phyloP scores from a whole-genome alignment of 2,113 vertebrate species.

The Atherinomorus stipes region DNA sequence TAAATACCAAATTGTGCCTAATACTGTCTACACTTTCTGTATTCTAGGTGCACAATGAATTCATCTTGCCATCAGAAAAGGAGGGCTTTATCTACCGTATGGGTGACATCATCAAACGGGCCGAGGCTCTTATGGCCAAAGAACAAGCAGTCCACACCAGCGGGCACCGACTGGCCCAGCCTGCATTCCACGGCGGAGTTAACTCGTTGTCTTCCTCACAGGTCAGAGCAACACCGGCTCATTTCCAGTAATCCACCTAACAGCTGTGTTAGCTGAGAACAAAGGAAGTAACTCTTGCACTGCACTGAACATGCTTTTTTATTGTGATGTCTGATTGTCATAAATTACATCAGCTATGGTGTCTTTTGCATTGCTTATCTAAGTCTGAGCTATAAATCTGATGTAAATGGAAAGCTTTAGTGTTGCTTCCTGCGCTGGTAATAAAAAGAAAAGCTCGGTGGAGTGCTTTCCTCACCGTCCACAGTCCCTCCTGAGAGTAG shows the following conservation, averaged over 20 bases:
- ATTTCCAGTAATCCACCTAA: not conserved
- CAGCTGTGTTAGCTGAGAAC: constrained; percentile 3
- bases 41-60: constrained; percentile 92
- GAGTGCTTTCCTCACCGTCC: constrained; percentile 12
- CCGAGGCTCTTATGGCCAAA: constrained; percentile 90
- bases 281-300: constrained; percentile 21
- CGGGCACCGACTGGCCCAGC: constrained; percentile 52
- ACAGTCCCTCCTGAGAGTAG: constrained; percentile 1
- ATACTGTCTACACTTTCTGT: not conserved
- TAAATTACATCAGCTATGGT: constrained; percentile 26
- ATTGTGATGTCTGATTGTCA: not conserved
- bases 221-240: constrained; percentile 63
- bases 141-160: constrained; percentile 70
- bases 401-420: constrained; percentile 11
- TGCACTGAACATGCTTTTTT: not conserved
- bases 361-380: constrained; percentile 7
- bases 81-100: constrained; percentile 92
- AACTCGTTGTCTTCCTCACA: constrained; percentile 78
- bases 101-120: constrained; percentile 94
- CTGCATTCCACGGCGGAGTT: constrained; percentile 53
- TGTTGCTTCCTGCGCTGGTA: not conserved
- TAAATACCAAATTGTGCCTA: not conserved
- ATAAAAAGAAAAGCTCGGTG: not conserved
- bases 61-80: constrained; percentile 93
- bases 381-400: constrained; percentile 39